phyloP scores from a whole-genome alignment of 2,113 vertebrate species.

The Tenebrosternarchus preto region DNA sequence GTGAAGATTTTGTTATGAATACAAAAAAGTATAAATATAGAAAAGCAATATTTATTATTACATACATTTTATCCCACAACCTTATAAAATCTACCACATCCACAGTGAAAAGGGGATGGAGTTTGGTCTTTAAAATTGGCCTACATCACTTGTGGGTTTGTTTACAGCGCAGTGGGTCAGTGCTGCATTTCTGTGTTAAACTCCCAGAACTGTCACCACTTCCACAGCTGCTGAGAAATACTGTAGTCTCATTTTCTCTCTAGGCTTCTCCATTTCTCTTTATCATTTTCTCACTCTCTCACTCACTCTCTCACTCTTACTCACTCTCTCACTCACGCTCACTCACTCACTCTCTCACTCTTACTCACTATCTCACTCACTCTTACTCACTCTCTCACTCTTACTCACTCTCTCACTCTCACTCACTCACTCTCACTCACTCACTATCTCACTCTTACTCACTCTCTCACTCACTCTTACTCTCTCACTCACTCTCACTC shows the following conservation, averaged over 20 bases:
- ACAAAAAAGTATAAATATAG: no score
- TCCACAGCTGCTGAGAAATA: neutral
- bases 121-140: no score
- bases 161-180: neutral
- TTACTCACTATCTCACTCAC: neutral
- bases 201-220: neutral
- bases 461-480: neutral
- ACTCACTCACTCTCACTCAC: no score
- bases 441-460: neutral
- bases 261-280: neutral
- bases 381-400: neutral
- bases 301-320: neutral
- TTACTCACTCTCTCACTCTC: neutral
- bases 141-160: neutral
- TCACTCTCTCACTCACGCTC: neutral
- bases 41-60: no score
- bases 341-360: neutral
- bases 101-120: neutral
- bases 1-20: neutral
- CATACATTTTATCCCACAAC: neutral
- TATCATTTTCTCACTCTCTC: neutral
- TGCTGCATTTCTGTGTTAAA: neutral
- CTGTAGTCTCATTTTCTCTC: neutral
- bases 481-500: neutral
- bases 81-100: neutral